These are phyloP conservation scores for Nannoperca australis DNA, from an alignment of 2,797 vertebrate genomes.

Conservation along the genomic window DNA sequence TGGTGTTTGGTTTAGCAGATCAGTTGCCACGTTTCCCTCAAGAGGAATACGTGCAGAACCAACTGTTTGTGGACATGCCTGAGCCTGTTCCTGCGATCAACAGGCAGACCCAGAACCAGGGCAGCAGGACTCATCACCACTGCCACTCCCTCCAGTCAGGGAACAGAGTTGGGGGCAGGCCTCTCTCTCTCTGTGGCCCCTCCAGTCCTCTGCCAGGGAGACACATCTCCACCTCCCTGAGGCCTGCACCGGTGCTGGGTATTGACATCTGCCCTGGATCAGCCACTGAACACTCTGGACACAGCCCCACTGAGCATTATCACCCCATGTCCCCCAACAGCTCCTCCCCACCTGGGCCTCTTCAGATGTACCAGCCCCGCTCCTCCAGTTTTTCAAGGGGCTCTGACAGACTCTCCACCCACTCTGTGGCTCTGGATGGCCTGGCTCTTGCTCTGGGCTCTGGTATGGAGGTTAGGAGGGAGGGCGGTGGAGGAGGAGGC, in stretches of 20 bases:
- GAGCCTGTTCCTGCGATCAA: slow-evolving; percentile 83
- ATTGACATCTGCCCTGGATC: slow-evolving; percentile 79
- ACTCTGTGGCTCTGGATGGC: slow-evolving; percentile 69
- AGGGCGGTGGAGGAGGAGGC: slow-evolving; percentile 69
- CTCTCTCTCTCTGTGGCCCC: slow-evolving; percentile 87
- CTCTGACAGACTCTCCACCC: slow-evolving; percentile 81
- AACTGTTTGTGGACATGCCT: slow-evolving; percentile 82
- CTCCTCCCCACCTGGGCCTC: slow-evolving; percentile 71
- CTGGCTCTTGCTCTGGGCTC: slow-evolving; percentile 67
- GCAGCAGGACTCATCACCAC: slow-evolving; percentile 92
- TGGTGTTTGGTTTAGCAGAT: slow-evolving; percentile 69
- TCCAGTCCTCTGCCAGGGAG: slow-evolving; percentile 88
- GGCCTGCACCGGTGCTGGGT: slow-evolving; percentile 71
- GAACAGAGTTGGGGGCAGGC: slow-evolving; percentile 79
- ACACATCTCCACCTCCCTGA: slow-evolving; percentile 80
- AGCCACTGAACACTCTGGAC: slow-evolving; percentile 66
- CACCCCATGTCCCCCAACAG: slow-evolving; percentile 77
- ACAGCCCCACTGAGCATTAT: slow-evolving; percentile 76
- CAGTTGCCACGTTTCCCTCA: slow-evolving; percentile 69
- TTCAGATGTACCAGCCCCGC: slow-evolving; percentile 78
- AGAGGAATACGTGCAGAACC: slow-evolving; percentile 81
- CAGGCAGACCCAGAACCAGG: slow-evolving; percentile 87
- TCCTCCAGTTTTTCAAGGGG: slow-evolving; percentile 85
- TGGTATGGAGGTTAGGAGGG: slow-evolving; percentile 81
- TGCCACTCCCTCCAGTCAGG: slow-evolving; percentile 88